Evolutionary conservation across 2,113 vertebrate species (phyloP).

Genomic region (Cariama cristata): DNA sequence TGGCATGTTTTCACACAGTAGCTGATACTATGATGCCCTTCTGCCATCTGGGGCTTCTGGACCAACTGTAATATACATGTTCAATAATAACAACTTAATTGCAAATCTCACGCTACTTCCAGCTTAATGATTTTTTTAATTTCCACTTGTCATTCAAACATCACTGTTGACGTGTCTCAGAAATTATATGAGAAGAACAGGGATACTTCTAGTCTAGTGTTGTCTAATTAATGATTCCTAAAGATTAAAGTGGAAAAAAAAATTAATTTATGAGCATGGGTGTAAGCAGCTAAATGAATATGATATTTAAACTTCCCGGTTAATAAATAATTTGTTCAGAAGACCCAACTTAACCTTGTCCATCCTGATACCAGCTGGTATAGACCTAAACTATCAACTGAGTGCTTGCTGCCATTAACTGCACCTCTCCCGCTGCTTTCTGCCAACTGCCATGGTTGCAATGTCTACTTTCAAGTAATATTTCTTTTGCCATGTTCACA

Average conservation of each 20-base stretch:
- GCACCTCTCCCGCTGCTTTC: neutral
- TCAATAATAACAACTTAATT: constrained; percentile 35
- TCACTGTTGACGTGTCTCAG: neutral
- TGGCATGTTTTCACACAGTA: neutral
- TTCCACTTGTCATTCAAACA: constrained; percentile 45
- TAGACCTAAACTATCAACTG: neutral
- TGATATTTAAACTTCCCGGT: neutral
- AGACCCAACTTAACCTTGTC: neutral
- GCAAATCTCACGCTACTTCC: neutral
- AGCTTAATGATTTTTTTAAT: constrained; percentile 29
- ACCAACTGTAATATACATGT: neutral
- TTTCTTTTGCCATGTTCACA: neutral
- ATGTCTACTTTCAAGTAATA: neutral
- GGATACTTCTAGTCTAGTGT: neutral
- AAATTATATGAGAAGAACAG: neutral
- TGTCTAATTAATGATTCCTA: constrained; percentile 40
- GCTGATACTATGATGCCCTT: neutral
- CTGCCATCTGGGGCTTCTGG: neutral
- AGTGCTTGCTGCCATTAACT: neutral
- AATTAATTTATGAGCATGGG: neutral
- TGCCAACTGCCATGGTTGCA: neutral
- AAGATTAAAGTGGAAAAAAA: neutral
- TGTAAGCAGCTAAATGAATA: neutral
- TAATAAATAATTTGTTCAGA: neutral
- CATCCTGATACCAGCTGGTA: neutral